Evolutionary conservation across 92 coral and sea anemone genomes (phyloP), one percentile per base, ranked within the genome.

Genomic region (Porites divaricata): DNA sequence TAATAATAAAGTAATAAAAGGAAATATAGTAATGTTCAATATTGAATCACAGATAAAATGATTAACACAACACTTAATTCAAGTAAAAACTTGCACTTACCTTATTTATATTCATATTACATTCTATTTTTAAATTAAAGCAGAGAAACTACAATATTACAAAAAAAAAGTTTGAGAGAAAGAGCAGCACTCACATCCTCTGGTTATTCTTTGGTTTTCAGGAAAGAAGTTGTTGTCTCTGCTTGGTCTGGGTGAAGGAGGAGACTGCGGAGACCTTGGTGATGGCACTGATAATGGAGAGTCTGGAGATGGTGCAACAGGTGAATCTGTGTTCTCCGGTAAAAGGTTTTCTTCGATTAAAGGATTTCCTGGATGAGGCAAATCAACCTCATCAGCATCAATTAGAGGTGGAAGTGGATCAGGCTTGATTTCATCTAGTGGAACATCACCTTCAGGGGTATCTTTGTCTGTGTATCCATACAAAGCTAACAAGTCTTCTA

Each of bases 171-270:
- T 22, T 17, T 14, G 13, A 50, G 6, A 24, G 52, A 68, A 21
- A 54, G 13, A 17, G 48, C 0, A 3, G 41, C 35, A 81, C 99
- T 93, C 72, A 96, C 99, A 89, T 87, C 99, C 99, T 93, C 99
- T 89, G 12, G 99, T 96, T 83, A 96, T 96, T 66, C 99, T 93
- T 88, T 96, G 99, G 79, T 96, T 96, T 72, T 96, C 99, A 35
- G 99, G 99, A 85, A 94, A 94, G 71, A 91, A 79, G 69, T 93
- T 94, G 87, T 92, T 90, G 72, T 90, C 89, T 24, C 86, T 86
- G 73, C 86, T 88, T 66, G 80, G 81, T 75, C 92, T 75, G 11
- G 95, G 94, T 45, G 96, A 95, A 4, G 99, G 95, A 13, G 95
- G 96, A 12, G 99, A 90, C 85, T 83, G 88, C 17, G 94, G 95